These are phyloP conservation scores for Pipa parva DNA, from an alignment of 2,113 vertebrate genomes.

Conservation along the genomic window DNA sequence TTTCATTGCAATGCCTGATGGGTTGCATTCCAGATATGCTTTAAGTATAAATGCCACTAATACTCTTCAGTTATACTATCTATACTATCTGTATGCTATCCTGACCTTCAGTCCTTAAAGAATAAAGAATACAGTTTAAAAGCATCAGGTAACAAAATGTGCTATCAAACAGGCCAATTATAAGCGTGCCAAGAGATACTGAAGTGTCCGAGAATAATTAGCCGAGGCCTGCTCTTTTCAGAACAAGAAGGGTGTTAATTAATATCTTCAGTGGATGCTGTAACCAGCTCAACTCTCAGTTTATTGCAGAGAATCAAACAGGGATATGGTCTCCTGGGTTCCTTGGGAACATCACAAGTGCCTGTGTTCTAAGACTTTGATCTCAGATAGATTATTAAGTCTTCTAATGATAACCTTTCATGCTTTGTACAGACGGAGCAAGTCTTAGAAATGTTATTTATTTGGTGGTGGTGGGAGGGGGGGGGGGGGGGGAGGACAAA, in stretches of 20 bases:
- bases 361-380: conserved; percentile 37
- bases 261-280: conserved; percentile 26
- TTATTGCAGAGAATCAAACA: conserved; percentile 32
- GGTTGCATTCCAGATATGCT: too few relatives aligned
- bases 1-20: too few relatives aligned
- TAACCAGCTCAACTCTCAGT: conserved; percentile 25
- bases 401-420: conserved; percentile 42
- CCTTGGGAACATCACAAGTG: conserved; percentile 37
- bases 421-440: conserved; percentile 37
- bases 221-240: conserved; percentile 30
- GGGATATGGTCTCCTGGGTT: conserved; percentile 5
- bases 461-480: too few relatives aligned
- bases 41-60: too few relatives aligned
- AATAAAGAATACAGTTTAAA: conserved; percentile 27
- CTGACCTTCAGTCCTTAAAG: background rate
- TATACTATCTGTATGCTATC: too few relatives aligned
- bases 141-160: conserved; percentile 17
- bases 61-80: too few relatives aligned
- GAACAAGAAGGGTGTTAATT: conserved; percentile 24
- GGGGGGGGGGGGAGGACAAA: conserved; percentile 9
- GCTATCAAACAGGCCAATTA: conserved; percentile 37
- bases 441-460: conserved; percentile 42
- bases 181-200: conserved; percentile 26
- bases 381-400: conserved; percentile 32
- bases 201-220: conserved; percentile 43